Percentiles rank a stretch among this genome's conserved stretches.
These are phyloP conservation scores for Pseudochirops cupreus DNA, from an alignment of 2,797 vertebrate species.

Conservation along the genomic window DNA sequence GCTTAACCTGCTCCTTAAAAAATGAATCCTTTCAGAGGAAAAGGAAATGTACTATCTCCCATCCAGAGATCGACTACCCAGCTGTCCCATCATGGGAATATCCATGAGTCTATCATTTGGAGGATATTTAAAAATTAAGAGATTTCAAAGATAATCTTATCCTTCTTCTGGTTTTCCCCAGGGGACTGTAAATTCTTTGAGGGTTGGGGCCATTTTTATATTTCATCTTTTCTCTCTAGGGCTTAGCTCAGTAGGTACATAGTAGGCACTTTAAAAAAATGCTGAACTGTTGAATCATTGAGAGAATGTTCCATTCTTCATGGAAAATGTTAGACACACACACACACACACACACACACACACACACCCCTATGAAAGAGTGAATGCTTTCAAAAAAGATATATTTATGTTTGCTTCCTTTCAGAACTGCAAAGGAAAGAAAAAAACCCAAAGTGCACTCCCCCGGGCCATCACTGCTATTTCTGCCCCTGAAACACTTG, in stretches of 20 bases:
- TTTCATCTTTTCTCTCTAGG: not conserved
- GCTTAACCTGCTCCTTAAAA: not conserved
- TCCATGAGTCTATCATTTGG: not conserved
- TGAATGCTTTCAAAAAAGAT: not conserved
- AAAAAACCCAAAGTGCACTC: not conserved
- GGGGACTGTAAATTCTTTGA: not conserved
- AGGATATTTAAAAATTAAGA: not conserved
- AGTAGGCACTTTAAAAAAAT: not conserved
- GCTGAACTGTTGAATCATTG: not conserved
- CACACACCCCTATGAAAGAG: slow-evolving; percentile 8
- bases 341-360: not conserved
- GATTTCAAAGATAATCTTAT: slow-evolving; percentile 12
- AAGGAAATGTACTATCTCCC: not conserved
- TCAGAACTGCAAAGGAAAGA: slow-evolving; percentile 8
- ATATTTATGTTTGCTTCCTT: slow-evolving; percentile 7
- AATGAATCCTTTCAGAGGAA: not conserved
- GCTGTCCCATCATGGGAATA: not conserved
- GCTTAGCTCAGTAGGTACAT: not conserved
- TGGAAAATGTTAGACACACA: slow-evolving; percentile 28
- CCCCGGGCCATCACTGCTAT: not conserved
- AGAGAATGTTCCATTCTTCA: slow-evolving; percentile 10
- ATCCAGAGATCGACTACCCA: not conserved
- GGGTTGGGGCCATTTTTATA: not conserved
- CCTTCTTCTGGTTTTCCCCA: slow-evolving; percentile 3
- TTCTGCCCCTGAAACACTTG: slow-evolving; percentile 10